Conservation (phyloP, 2,113 vertebrate genomes). For the Entelurus aequoreus region DNA sequence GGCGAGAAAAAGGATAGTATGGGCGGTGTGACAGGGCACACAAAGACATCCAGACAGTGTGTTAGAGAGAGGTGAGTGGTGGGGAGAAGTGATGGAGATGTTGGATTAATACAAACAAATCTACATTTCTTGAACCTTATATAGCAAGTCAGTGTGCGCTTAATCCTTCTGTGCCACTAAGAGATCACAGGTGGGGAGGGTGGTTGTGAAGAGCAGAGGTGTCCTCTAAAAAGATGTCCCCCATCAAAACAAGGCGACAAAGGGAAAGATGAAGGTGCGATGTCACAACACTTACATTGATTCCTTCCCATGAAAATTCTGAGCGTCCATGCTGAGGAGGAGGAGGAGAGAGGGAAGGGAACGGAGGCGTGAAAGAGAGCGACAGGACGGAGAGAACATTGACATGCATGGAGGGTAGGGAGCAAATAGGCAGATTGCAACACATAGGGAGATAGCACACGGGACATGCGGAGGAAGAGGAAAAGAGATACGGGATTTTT, state of each 20-base stretch:
- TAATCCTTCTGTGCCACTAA: slow-evolving; percentile 43
- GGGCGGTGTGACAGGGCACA: slow-evolving; percentile 56
- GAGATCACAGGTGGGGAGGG: slow-evolving; percentile 25
- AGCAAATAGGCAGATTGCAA: slow-evolving; percentile 25
- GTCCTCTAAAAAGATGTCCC: slow-evolving; percentile 39
- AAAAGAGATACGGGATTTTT: slow-evolving; percentile 36
- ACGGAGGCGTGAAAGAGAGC: slow-evolving; percentile 28
- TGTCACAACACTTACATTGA: slow-evolving; percentile 92
- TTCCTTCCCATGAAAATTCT: slow-evolving; percentile 99
- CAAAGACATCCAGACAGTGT: slow-evolving; percentile 49
- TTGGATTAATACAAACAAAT: slow-evolving; percentile 62
- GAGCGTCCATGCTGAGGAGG: slow-evolving; percentile 90
- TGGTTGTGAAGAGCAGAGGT: slow-evolving; percentile 8
- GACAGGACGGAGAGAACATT: slow-evolving; percentile 43
- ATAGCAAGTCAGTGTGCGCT: slow-evolving; percentile 6
- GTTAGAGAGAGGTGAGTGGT: slow-evolving; percentile 62
- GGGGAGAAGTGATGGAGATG: slow-evolving; percentile 61
- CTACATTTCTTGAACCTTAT: slow-evolving; percentile 28
- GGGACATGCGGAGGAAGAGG: slow-evolving; percentile 45
- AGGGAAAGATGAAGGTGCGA: slow-evolving; percentile 59
- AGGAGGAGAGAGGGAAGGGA: slow-evolving; percentile 59
- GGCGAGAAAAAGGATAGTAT: slow-evolving; percentile 47
- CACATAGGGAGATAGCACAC: slow-evolving; percentile 20
- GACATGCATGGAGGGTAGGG: slow-evolving; percentile 33
- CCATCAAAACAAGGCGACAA: slow-evolving; percentile 44